phyloP scores from a whole-genome alignment of 1,140 invertebrate species.

The Apis dorsata region DNA sequence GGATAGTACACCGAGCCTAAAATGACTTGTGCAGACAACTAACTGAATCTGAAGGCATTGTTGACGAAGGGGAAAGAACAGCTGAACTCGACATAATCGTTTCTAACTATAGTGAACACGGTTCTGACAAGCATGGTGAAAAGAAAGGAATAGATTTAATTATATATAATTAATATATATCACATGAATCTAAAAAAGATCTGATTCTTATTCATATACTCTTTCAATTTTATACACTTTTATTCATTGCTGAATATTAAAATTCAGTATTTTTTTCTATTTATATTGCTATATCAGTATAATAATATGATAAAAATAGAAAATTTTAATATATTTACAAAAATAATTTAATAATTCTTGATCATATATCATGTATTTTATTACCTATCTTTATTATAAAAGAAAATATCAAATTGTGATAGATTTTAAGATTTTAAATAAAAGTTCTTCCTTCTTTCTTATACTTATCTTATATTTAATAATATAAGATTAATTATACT shows the following conservation, averaged over 20 bases:
- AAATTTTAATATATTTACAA: not conserved
- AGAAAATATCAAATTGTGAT: not conserved
- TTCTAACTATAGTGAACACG: conserved; percentile 2
- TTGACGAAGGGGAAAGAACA: conserved; percentile 27
- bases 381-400: not conserved
- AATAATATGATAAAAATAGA: not conserved
- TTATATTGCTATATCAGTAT: not conserved
- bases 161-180: not conserved
- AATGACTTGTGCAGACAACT: conserved; percentile 28
- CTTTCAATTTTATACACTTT: not conserved
- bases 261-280: not conserved
- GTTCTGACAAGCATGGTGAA: conserved; percentile 19
- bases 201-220: not conserved
- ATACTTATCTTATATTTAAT: no score
- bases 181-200: not conserved
- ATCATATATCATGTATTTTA: no score
- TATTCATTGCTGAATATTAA: not conserved
- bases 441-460: no score
- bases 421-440: no score
- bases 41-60: conserved; percentile 25
- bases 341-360: not conserved
- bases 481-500: no score
- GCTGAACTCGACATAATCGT: conserved; percentile 35
- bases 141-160: conserved; percentile 1
- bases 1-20: not conserved